Percentiles rank a stretch among this genome's conserved stretches.
These are phyloP conservation scores for Periphyllus acericola DNA, from an alignment of 2,888 invertebrate species.

Conservation along the genomic window DNA sequence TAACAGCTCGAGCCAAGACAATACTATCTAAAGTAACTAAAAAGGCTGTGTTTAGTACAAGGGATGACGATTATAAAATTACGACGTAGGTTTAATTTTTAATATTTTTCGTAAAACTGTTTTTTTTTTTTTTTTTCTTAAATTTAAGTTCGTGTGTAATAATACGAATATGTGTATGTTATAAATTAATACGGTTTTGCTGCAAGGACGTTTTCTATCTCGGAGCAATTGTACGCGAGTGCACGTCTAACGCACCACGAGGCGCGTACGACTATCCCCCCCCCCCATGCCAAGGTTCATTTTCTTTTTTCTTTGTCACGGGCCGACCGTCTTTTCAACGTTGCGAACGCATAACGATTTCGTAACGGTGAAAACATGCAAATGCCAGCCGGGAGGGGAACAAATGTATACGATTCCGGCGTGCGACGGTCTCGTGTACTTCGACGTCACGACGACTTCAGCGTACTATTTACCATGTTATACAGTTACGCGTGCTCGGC, in stretches of 20 bases:
- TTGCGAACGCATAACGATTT: not conserved
- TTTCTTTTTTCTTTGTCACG: not conserved
- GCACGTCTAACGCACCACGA: not conserved
- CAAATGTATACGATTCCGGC: not conserved
- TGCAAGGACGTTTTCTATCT: not conserved
- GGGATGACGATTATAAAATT: slow-evolving; percentile 47
- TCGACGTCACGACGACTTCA: no score
- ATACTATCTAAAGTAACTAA: slow-evolving; percentile 55
- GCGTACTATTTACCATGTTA: no score
- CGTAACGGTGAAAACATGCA: not conserved
- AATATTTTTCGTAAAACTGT: not conserved
- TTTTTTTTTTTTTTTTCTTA: slow-evolving; percentile 13
- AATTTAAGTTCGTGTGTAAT: slow-evolving; percentile 17
- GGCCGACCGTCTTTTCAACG: no score
- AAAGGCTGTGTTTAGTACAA: slow-evolving; percentile 62
- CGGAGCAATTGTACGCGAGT: not conserved
- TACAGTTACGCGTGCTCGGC: no score
- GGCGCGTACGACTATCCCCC: not conserved
- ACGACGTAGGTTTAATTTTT: not conserved
- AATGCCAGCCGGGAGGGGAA: no score
- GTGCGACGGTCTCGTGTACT: not conserved
- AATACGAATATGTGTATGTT: slow-evolving; percentile 12
- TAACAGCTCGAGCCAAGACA: slow-evolving; percentile 60
- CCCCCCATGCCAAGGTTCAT: not conserved
- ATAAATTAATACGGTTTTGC: slow-evolving; percentile 47